Conservation (phyloP, 2,888 invertebrate genomes). For the Heliconius hortense region DNA sequence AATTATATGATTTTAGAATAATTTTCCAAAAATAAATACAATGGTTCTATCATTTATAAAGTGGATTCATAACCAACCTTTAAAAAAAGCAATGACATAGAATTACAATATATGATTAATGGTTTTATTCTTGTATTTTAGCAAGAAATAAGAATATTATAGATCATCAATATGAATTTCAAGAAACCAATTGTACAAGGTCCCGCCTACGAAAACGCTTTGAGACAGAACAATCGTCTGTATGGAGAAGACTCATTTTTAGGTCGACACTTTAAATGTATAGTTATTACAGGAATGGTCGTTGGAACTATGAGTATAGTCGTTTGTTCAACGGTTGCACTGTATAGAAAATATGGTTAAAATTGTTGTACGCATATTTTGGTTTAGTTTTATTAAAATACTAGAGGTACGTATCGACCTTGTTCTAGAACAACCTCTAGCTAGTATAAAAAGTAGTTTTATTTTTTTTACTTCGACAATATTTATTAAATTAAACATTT, state of each 20-base stretch:
- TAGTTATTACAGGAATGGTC: constrained; percentile 22
- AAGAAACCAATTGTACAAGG: neutral
- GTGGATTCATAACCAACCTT: neutral
- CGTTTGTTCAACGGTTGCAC: constrained; percentile 8
- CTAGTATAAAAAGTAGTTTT: neutral
- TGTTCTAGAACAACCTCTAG: neutral
- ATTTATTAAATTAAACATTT: no score
- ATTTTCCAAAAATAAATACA: no score
- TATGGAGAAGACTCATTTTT: constrained; percentile 37
- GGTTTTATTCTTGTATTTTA: neutral
- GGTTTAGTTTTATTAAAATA: neutral
- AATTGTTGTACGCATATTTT: neutral
- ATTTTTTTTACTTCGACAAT: neutral
- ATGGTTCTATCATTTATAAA: neutral
- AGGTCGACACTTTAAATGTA: constrained; percentile 35
- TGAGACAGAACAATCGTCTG: constrained; percentile 30
- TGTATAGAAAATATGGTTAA: constrained; percentile 32
- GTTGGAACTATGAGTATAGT: constrained; percentile 1
- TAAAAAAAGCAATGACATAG: neutral
- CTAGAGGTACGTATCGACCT: neutral
- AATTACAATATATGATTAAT: neutral
- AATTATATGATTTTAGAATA: no score
- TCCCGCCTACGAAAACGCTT: constrained; percentile 16
- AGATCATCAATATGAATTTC: neutral
- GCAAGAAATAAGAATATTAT: neutral